Base-by-base conservation (phyloP, 2,113 vertebrate species). In the Ciconia maguari region DNA sequence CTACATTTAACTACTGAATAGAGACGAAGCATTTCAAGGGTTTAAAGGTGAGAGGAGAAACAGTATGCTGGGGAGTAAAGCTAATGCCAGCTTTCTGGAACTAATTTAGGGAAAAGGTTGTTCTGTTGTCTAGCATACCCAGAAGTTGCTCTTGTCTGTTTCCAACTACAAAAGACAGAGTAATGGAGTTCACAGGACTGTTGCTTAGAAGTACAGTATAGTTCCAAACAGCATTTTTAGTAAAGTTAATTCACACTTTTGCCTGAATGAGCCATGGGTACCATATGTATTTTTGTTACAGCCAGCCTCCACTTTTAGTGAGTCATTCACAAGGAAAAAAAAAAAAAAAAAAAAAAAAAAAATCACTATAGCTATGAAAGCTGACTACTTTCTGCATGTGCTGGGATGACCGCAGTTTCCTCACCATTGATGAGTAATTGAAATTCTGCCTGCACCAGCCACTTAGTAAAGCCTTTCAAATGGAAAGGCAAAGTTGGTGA, bases 261-360 rank as follows among this genome's bases (percentile, higher is more conserved):
- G 84, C 74, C 66, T 96, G 87, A 96, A 96, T 91, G 91, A 96
- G 84, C 89, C 89, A 87, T 42, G 38, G 84, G 77, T 51, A 91
- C 91, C 94, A 95, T 88, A 96, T 93, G 93, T 93, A 94, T 97
- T 96, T 96, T 95, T 83, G 58, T 96, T 90, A 83, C 87, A 97
- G 85, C 24, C 96, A 96, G 93, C 94, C 94, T 96, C 94, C 92
- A 95, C 88, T 90, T 83, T 27, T 8, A 80, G 46, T 96, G 92
- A 95, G 85, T 96, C 79, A 96, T 94, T 96, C 82, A 86, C 30
- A 66, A 70, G 48, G 7, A 49, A 41, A 66, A 62, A 61, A 15
- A 26, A 8, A 49, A 41, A 66, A 62, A 61, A 15, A 26, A 34
- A 9, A 49, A 41, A 66, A 62, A 57, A 15, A 26, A 29, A 24